Percentiles rank a stretch among this genome's conserved stretches.
Evolutionary conservation across 1,140 invertebrate species (phyloP).

Genomic region (Neodiprion fabricii): DNA sequence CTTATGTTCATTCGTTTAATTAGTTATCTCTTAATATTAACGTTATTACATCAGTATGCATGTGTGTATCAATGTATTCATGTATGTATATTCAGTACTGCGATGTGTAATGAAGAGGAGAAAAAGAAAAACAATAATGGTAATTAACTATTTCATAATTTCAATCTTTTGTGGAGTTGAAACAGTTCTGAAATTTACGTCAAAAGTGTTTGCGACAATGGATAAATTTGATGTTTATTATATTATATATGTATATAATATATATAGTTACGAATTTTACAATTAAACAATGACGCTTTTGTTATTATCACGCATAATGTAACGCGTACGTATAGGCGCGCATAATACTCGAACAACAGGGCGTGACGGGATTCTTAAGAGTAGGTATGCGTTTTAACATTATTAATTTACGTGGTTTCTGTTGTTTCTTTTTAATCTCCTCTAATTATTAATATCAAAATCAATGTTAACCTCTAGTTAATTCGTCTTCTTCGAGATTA

Average conservation of each 20-base stretch:
- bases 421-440: background rate
- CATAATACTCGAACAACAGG: background rate
- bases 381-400: background rate
- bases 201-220: background rate
- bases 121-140: too few species aligned
- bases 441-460: constrained; percentile 1
- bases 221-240: background rate
- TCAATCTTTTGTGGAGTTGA: background rate
- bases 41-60: background rate
- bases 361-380: background rate
- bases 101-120: too few species aligned
- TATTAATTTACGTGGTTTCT: background rate
- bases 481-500: constrained; percentile 7
- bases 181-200: background rate
- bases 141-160: too few species aligned
- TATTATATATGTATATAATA: background rate
- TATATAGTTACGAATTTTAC: background rate
- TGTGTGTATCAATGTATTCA: too few species aligned
- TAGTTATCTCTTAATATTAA: background rate
- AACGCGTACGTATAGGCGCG: background rate
- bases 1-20: too few species aligned
- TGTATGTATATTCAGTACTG: too few species aligned
- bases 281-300: background rate
- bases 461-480: background rate
- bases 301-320: background rate